Conservation (phyloP, 2,888 invertebrate species). For the Lepas anatifera region DNA sequence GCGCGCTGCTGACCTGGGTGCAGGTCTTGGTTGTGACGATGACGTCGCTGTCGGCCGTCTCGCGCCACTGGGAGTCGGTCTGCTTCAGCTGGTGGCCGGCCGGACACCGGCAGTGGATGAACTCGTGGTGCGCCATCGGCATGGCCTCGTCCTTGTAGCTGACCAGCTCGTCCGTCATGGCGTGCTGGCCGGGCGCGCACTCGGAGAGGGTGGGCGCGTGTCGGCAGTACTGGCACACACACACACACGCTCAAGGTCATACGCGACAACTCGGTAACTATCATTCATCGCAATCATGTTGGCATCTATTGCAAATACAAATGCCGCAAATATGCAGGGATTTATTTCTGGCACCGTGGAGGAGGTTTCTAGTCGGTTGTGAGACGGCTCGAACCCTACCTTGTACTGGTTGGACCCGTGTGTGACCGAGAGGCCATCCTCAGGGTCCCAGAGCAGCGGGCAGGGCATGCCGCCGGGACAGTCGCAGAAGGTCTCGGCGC, state of each 20-base stretch:
- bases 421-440: conserved; percentile 26
- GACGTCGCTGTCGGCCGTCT: background rate
- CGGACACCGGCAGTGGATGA: conserved; percentile 9
- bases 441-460: conserved; percentile 26
- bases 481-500: conserved; percentile 23
- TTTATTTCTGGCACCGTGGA: no score
- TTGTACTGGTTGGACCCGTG: conserved; percentile 27
- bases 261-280: no score
- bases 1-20: background rate
- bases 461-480: conserved; percentile 23
- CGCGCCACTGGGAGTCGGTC: background rate
- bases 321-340: no score
- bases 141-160: background rate
- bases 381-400: conserved; percentile 17
- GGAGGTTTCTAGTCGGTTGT: no score
- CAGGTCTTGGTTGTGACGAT: background rate
- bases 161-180: background rate
- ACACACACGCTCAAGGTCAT: no score
- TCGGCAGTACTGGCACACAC: background rate
- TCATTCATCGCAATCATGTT: no score
- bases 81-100: conserved; percentile 9
- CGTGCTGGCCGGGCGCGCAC: background rate
- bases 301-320: no score
- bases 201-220: background rate
- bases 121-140: conserved; percentile 2